Percentiles rank a stretch among this genome's conserved stretches.
These are phyloP conservation scores for Phasia obesa DNA, from an alignment of 2,888 invertebrate species.

Conservation along the genomic window DNA sequence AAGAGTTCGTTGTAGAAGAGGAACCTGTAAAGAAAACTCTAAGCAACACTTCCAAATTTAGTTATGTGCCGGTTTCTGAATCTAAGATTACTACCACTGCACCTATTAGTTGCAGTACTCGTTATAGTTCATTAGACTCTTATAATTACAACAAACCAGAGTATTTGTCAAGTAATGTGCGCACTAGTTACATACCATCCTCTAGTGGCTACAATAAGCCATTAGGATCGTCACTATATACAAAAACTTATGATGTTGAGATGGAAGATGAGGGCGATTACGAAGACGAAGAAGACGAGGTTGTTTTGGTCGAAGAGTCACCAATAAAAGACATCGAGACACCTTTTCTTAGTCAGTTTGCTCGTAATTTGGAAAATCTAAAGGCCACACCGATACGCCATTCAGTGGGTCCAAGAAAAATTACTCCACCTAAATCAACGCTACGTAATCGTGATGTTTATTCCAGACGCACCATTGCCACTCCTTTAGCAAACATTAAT, in stretches of 20 bases:
- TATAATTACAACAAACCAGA: conserved; percentile 61
- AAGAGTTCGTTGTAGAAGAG: conserved; percentile 23
- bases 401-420: conserved; percentile 67
- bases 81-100: conserved; percentile 46
- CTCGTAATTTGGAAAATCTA: conserved; percentile 75
- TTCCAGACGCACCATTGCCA: conserved; percentile 73
- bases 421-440: conserved; percentile 42
- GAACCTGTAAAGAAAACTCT: conserved; percentile 41
- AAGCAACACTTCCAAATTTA: conserved; percentile 39
- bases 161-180: conserved; percentile 47
- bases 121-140: conserved; percentile 70
- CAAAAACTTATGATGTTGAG: background rate
- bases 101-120: conserved; percentile 55
- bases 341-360: conserved; percentile 77
- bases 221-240: conserved; percentile 6
- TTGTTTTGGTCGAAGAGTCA: conserved; percentile 64
- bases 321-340: conserved; percentile 71
- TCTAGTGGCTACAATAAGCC: conserved; percentile 39
- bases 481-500: conserved; percentile 40
- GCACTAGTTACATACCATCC: conserved; percentile 63
- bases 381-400: conserved; percentile 73
- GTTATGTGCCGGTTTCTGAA: conserved; percentile 61
- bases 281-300: conserved; percentile 68
- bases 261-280: conserved; percentile 69
- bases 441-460: conserved; percentile 69